Conservation (phyloP, 2,113 vertebrate species). For the Cryptotis parvus region DNA sequence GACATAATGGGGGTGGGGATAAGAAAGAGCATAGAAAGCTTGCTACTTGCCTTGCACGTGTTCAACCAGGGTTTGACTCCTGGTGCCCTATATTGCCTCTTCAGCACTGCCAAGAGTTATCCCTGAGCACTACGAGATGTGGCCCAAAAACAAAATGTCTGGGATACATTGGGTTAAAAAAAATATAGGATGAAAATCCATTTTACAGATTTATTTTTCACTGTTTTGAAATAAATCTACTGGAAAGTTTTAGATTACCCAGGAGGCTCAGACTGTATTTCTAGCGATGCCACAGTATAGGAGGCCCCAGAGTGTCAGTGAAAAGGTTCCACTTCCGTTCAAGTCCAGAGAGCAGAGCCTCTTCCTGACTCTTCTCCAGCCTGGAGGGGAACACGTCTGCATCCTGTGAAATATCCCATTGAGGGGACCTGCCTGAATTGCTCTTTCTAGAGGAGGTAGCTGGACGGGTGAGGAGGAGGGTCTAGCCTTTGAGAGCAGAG, state of each 20-base stretch:
- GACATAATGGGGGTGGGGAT: neutral
- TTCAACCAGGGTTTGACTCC: too few relatives aligned
- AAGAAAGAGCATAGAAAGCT: too few relatives aligned
- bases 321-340: neutral
- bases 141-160: too few relatives aligned
- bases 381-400: neutral
- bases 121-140: too few relatives aligned
- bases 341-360: neutral
- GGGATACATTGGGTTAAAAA: constrained; percentile 13
- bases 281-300: neutral
- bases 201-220: neutral
- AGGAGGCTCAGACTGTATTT: neutral
- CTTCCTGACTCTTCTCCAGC: neutral
- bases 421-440: too few relatives aligned
- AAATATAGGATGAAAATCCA: constrained; percentile 26
- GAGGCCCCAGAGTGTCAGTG: neutral
- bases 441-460: neutral
- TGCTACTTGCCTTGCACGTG: too few relatives aligned
- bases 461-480: neutral
- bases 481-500: neutral
- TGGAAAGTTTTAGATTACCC: neutral
- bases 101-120: too few relatives aligned
- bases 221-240: neutral
- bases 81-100: too few relatives aligned
- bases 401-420: neutral